Base-by-base conservation (phyloP, 2,888 invertebrate species). In the Pocota personata region DNA sequence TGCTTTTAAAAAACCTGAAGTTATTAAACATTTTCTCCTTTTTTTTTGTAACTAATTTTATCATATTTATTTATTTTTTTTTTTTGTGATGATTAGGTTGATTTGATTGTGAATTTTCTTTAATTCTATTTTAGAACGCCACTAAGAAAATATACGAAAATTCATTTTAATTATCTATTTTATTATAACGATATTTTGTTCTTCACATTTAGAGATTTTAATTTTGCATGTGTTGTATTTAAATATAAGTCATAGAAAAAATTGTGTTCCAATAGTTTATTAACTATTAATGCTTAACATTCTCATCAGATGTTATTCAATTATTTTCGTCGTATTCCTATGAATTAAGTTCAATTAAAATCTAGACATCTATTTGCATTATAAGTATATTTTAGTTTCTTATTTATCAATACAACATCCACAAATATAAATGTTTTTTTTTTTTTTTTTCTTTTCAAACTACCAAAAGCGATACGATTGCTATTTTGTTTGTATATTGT, bases 121-220 rank as follows among this genome's bases (percentile, higher is more conserved):
- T 66, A 12, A 8, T n/a, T 66, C 14, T 66, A 50, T 35, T 64
- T 35, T n/a, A 27, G 55, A 69, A 58, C 71, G 30, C 24, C 71
- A 71, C 58, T 58, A 71, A 71, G 58, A 71, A 71, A 71, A 71
- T 71, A 71, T 71, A 58, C 30, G 57, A 58, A 71, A 71, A 46
- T 21, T 8, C 12, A 19, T 40, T 57, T 71, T n/a, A 32, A 16
- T 46, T 55, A 46, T 19, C 57, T 71, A 58, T 21, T 52, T 27
- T 37, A 27, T 21, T n/a, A 3, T 19, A 4, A n/a, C 19, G 32
- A n/a, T 24, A 3, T 16, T 37, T 37, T n/a, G n/a, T 14, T 50
- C 6, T 46, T 16, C 40, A 60, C 60, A 60, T 60, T 60, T 27
- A 60, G 43, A 43, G 27, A 14, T 66, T 14, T n/a, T 7, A 50